Percentiles rank a stretch among this genome's conserved stretches.
These are phyloP conservation scores for Spodoptera exigua DNA, from an alignment of 2,888 invertebrate genomes.

Conservation along the genomic window DNA sequence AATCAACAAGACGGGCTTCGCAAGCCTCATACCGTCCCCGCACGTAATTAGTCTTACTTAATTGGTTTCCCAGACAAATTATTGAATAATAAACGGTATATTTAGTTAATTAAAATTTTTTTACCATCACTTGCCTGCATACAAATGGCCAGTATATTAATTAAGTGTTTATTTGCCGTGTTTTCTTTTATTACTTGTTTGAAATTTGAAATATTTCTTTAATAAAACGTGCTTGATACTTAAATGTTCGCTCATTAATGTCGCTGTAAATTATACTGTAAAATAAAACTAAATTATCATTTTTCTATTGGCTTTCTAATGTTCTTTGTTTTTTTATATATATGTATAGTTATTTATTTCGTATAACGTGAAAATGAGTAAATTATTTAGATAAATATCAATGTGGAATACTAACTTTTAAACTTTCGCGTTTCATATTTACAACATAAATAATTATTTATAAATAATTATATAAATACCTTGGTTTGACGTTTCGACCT, in stretches of 20 bases:
- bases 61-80: slow-evolving; percentile 62
- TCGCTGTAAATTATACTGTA: background rate
- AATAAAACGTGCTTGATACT: slow-evolving; percentile 30
- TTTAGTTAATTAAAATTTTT: slow-evolving; percentile 47
- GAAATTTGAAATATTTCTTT: slow-evolving; percentile 23
- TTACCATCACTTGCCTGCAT: slow-evolving; percentile 43
- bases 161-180: slow-evolving; percentile 22
- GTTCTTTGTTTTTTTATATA: background rate
- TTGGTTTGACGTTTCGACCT: no score
- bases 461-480: no score
- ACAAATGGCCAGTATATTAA: slow-evolving; percentile 42
- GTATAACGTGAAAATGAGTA: no score
- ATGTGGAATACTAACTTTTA: no score
- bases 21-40: slow-evolving; percentile 24
- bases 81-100: slow-evolving; percentile 54
- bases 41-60: slow-evolving; percentile 60
- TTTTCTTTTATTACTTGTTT: slow-evolving; percentile 28
- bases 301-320: background rate
- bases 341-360: background rate
- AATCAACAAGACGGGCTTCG: slow-evolving; percentile 29
- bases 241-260: slow-evolving; percentile 20
- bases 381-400: no score
- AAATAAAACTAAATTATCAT: background rate
- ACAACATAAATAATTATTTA: no score
- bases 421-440: no score